A percentile compares a stretch with the other conserved stretches of the same genome.
phyloP scores from a whole-genome alignment of 2,888 invertebrate genomes.

The Sphinx pinastri region DNA sequence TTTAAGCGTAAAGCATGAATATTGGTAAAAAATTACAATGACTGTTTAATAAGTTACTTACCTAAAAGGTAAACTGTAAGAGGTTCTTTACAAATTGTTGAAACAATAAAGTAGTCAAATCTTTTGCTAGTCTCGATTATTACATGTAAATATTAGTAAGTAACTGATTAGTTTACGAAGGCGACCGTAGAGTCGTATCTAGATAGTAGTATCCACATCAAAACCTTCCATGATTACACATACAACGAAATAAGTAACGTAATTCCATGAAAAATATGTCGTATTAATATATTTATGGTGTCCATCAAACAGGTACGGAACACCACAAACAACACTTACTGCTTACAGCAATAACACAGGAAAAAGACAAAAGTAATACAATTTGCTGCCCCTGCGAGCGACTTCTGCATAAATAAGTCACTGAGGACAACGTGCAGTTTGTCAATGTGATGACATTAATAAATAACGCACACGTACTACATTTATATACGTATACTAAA shows the following conservation, averaged over 20 bases:
- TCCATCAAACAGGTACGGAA: conserved; percentile 79
- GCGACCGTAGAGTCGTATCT: too few species aligned
- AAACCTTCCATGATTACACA: conserved; percentile 31
- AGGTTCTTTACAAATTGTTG: too few species aligned
- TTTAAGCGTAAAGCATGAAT: too few species aligned
- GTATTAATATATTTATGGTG: conserved; percentile 78
- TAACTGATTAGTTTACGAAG: too few species aligned
- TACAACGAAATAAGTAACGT: conserved; percentile 42
- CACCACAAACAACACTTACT: conserved; percentile 69
- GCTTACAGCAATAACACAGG: conserved; percentile 62
- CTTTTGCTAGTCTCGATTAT: too few species aligned
- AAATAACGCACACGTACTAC: conserved; percentile 16
- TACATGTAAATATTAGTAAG: too few species aligned
- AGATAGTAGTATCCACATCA: too few species aligned
- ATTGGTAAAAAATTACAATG: too few species aligned
- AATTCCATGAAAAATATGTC: conserved; percentile 56
- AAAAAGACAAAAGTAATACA: conserved; percentile 69
- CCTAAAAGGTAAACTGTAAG: too few species aligned
- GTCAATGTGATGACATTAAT: conserved; percentile 38
- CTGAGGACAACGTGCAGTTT: conserved; percentile 53
- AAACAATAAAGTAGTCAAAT: too few species aligned
- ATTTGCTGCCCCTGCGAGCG: conserved; percentile 53
- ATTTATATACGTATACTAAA: too few species aligned
- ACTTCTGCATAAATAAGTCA: conserved; percentile 66
- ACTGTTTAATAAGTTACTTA: too few species aligned